phyloP scores from a whole-genome alignment of 2,888 invertebrate genomes.

The Eristalis arbustorum region DNA sequence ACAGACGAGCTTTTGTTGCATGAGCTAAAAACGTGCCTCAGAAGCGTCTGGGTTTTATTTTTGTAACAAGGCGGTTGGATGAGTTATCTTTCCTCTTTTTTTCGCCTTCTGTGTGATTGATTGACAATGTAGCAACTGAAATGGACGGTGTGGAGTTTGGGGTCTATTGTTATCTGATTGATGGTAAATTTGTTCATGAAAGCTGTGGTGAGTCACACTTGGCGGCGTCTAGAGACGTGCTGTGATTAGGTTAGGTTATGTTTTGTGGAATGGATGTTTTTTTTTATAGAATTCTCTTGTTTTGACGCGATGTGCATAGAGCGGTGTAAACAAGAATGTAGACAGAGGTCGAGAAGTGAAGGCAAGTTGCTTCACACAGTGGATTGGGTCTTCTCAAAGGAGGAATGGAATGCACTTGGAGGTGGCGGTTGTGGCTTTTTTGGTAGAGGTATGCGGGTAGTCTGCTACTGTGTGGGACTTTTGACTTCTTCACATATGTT shows the following conservation, averaged over 20 bases:
- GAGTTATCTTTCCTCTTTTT: neutral
- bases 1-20: conserved; percentile 18
- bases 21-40: conserved; percentile 11
- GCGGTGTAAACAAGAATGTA: neutral
- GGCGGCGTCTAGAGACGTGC: neutral
- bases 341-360: too few relatives aligned
- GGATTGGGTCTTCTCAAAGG: too few relatives aligned
- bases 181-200: neutral
- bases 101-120: neutral
- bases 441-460: too few relatives aligned
- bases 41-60: neutral
- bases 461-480: too few relatives aligned
- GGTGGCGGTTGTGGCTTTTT: too few relatives aligned
- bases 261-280: neutral
- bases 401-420: too few relatives aligned
- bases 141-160: neutral
- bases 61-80: neutral
- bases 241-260: neutral
- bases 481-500: too few relatives aligned
- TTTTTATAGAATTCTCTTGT: neutral
- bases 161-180: neutral
- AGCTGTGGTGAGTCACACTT: neutral
- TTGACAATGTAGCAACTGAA: neutral
- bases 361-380: too few relatives aligned
- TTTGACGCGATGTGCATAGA: neutral